phyloP scores from a whole-genome alignment of 2,797 vertebrate genomes.

The Coccyzus lansbergi region DNA sequence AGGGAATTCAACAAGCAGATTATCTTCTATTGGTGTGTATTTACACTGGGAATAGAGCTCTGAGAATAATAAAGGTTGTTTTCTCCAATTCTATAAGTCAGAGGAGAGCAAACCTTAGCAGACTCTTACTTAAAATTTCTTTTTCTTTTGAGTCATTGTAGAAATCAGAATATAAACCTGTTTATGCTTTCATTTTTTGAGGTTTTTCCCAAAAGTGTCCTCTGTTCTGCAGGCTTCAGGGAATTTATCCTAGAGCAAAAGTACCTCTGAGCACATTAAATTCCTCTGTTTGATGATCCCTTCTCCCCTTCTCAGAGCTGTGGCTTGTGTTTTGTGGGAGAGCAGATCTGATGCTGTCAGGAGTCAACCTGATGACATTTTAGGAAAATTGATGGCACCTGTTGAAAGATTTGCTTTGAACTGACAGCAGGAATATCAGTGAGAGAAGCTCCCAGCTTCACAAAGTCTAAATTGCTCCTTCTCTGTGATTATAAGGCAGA shows the following conservation, averaged over 20 bases:
- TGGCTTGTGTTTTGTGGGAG: neutral
- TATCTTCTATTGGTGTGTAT: neutral
- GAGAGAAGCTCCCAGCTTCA: neutral
- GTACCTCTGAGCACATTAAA: neutral
- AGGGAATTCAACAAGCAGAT: neutral
- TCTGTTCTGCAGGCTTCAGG: neutral
- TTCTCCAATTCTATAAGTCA: neutral
- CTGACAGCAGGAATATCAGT: neutral
- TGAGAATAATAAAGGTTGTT: constrained; percentile 16
- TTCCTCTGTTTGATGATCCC: neutral
- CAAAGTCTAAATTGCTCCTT: neutral
- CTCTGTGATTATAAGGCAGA: neutral
- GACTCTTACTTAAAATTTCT: neutral
- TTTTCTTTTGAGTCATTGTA: neutral
- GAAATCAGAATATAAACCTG: neutral
- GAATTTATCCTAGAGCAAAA: neutral
- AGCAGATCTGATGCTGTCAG: neutral
- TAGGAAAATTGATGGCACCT: constrained; percentile 19
- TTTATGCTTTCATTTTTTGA: neutral
- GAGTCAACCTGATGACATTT: neutral
- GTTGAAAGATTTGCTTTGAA: neutral
- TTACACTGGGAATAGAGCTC: neutral
- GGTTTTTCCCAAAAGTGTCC: neutral
- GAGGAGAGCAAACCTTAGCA: constrained; percentile 5
- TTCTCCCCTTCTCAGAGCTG: neutral